phyloP scores from a whole-genome alignment of 1,140 invertebrate species.

The Pseudachorutes palmiensis region DNA sequence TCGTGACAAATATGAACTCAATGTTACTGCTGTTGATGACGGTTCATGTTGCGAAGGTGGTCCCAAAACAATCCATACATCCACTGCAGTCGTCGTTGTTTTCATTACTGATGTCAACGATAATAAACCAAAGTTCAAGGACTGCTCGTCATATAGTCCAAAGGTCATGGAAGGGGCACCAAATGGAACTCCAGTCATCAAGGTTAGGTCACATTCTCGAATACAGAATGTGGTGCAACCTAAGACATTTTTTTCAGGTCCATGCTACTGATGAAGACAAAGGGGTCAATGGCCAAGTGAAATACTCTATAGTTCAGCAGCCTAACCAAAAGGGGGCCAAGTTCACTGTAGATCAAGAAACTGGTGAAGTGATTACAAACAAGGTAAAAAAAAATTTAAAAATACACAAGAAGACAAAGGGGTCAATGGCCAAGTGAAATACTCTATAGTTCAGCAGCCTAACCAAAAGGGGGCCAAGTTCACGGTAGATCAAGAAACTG shows the following conservation, averaged over 20 bases:
- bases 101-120: slow-evolving; percentile 89
- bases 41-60: slow-evolving; percentile 85
- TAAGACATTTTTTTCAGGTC: slow-evolving; percentile 47
- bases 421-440: slow-evolving; percentile 85
- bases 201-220: slow-evolving; percentile 46
- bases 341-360: slow-evolving; percentile 89
- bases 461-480: slow-evolving; percentile 94
- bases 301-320: slow-evolving; percentile 92
- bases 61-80: slow-evolving; percentile 74
- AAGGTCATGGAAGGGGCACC: slow-evolving; percentile 87
- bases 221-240: background rate
- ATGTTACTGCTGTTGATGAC: slow-evolving; percentile 88
- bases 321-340: slow-evolving; percentile 93
- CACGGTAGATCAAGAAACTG: slow-evolving; percentile 87
- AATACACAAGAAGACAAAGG: slow-evolving; percentile 83
- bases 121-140: slow-evolving; percentile 63
- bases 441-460: slow-evolving; percentile 90
- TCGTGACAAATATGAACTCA: slow-evolving; percentile 74
- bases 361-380: slow-evolving; percentile 85
- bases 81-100: slow-evolving; percentile 89
- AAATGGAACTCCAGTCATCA: slow-evolving; percentile 84
- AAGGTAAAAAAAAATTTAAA: slow-evolving; percentile 51
- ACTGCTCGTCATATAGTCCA: slow-evolving; percentile 81
- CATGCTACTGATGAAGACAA: slow-evolving; percentile 90
- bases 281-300: slow-evolving; percentile 84